Conservation (phyloP, 92 coral and sea anemone genomes). For the Muricea muricata region DNA sequence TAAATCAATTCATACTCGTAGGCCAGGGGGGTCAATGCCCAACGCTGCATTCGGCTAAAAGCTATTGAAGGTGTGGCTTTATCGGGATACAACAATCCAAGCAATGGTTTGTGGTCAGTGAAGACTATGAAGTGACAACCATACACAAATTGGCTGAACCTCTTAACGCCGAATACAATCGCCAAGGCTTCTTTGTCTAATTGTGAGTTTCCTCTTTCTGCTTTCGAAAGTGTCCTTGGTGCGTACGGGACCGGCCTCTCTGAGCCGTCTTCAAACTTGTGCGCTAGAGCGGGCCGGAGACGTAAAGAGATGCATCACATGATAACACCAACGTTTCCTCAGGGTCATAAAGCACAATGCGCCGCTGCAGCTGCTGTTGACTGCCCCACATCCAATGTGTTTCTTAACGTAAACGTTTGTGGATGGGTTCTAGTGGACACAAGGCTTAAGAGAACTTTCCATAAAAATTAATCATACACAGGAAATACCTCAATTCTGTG, state of each 20-base stretch:
- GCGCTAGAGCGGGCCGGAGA: constrained; percentile 60
- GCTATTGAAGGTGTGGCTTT: constrained; percentile 4
- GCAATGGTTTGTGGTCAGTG: constrained; percentile 41
- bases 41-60: constrained; percentile 21
- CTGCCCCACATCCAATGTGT: constrained; percentile 52
- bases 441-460: constrained; percentile 44
- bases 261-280: constrained; percentile 44
- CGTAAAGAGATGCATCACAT: constrained; percentile 65
- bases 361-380: constrained; percentile 31
- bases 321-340: constrained; percentile 49
- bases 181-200: constrained; percentile 16
- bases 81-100: constrained; percentile 15
- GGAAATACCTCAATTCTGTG: constrained; percentile 65
- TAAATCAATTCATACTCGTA: constrained; percentile 32
- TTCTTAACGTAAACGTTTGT: constrained; percentile 47
- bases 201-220: neutral
- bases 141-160: constrained; percentile 7
- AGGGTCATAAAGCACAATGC: constrained; percentile 58
- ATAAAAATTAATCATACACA: constrained; percentile 66
- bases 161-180: neutral
- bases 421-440: constrained; percentile 57
- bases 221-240: constrained; percentile 36
- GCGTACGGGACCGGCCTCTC: constrained; percentile 55
- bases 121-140: constrained; percentile 6
- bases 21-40: constrained; percentile 42